A percentile compares a stretch with the other conserved stretches of the same genome.
Conservation (phyloP, 2,113 vertebrate species). For the Neoarius graeffei region DNA sequence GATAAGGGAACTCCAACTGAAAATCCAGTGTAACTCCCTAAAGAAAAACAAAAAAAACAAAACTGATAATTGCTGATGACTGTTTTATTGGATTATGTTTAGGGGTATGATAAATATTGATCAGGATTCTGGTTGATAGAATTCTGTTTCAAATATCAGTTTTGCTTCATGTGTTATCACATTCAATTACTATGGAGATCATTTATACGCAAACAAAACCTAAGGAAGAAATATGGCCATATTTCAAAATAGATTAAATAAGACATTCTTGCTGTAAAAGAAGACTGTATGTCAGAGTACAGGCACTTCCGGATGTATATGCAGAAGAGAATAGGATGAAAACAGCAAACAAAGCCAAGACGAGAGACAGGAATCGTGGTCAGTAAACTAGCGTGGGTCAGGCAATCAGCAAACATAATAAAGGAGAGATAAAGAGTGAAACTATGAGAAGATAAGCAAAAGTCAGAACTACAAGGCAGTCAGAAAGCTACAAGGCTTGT, state of each 20-base stretch:
- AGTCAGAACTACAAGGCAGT: too few relatives aligned
- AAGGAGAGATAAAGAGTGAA: too few relatives aligned
- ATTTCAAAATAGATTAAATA: neutral
- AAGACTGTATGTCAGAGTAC: too few relatives aligned
- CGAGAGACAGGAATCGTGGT: too few relatives aligned
- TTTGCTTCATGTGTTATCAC: neutral
- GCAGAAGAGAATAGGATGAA: too few relatives aligned
- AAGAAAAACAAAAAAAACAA: constrained; percentile 3
- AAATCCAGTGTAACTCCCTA: neutral
- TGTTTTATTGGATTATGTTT: neutral
- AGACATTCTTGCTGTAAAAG: neutral
- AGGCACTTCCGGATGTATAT: too few relatives aligned
- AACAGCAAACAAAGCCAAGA: too few relatives aligned
- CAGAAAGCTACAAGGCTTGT: too few relatives aligned
- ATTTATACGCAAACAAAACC: neutral
- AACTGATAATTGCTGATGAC: neutral
- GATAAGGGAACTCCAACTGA: constrained; percentile 20
- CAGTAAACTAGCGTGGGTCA: too few relatives aligned
- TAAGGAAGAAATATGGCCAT: neutral
- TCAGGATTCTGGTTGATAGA: neutral
- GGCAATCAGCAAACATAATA: too few relatives aligned
- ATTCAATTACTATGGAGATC: neutral
- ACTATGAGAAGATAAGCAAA: too few relatives aligned
- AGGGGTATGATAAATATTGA: neutral
- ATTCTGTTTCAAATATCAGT: neutral